phyloP scores from a whole-genome alignment of 2,888 invertebrate species.

The Trissolcus brochymenae region DNA sequence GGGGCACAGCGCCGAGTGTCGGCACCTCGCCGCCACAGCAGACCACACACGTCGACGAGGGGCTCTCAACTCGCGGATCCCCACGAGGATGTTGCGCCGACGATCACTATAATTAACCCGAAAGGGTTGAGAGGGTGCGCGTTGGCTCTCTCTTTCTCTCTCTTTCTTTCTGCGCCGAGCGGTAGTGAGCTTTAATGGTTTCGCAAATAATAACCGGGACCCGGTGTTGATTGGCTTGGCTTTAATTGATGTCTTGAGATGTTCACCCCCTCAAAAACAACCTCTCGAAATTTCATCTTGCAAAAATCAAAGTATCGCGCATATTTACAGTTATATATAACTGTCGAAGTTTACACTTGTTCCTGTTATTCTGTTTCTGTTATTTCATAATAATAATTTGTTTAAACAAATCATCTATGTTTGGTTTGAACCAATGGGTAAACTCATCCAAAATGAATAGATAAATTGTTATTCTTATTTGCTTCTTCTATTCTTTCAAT shows the following conservation, averaged over 20 bases:
- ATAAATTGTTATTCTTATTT: too few species aligned
- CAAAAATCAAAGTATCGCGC: too few species aligned
- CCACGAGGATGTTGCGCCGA: slow-evolving; percentile 8
- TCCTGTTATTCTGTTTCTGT: too few species aligned
- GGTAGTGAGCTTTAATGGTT: slow-evolving; percentile 10
- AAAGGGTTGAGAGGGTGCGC: slow-evolving; percentile 6
- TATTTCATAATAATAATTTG: too few species aligned
- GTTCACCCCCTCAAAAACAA: background rate
- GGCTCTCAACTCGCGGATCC: slow-evolving; percentile 70
- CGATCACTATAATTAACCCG: slow-evolving; percentile 34
- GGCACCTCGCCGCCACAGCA: slow-evolving; percentile 76
- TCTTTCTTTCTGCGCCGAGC: background rate
- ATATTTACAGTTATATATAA: too few species aligned
- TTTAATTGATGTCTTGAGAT: background rate
- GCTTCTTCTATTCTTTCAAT: too few species aligned
- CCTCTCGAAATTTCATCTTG: too few species aligned
- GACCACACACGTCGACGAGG: slow-evolving; percentile 76
- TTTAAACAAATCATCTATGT: too few species aligned
- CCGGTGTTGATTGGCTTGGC: slow-evolving; percentile 12
- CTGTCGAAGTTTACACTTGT: too few species aligned
- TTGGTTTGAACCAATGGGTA: too few species aligned
- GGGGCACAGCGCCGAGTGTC: slow-evolving; percentile 72
- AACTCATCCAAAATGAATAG: too few species aligned
- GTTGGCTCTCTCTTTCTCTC: background rate
- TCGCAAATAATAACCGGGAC: slow-evolving; percentile 5